phyloP scores from a whole-genome alignment of 2,888 invertebrate species.

The Tachystola acroxantha region DNA sequence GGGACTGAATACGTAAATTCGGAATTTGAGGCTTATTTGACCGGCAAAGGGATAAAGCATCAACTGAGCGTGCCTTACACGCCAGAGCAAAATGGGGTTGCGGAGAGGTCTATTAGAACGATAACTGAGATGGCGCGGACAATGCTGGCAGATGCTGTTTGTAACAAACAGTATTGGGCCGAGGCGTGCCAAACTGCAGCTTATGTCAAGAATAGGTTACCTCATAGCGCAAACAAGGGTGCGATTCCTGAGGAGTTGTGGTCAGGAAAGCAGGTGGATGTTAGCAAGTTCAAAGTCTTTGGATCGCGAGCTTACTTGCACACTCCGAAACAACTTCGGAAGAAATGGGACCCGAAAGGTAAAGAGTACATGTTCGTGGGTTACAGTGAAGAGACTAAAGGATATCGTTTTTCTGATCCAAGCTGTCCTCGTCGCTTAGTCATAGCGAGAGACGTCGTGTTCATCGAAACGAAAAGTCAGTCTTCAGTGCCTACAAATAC shows the following conservation, averaged over 20 bases:
- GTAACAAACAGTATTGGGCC: constrained; percentile 10
- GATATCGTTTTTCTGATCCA: constrained; percentile 11
- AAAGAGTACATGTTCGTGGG: constrained; percentile 11
- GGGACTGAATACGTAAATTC: not conserved
- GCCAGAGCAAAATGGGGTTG: constrained; percentile 13
- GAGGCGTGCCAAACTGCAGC: constrained; percentile 9
- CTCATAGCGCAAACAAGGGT: constrained; percentile 9
- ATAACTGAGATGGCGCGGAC: constrained; percentile 12
- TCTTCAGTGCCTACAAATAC: too few species aligned
- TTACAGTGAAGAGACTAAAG: constrained; percentile 14
- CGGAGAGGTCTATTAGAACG: constrained; percentile 9
- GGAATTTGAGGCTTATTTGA: constrained; percentile 1
- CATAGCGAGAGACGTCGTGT: constrained; percentile 16
- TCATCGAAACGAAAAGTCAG: constrained; percentile 13
- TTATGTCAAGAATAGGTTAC: constrained; percentile 9
- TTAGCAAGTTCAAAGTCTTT: constrained; percentile 12
- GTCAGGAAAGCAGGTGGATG: constrained; percentile 10
- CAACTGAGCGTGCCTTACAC: constrained; percentile 6
- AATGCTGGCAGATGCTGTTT: constrained; percentile 9
- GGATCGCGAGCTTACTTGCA: constrained; percentile 14
- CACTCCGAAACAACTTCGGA: constrained; percentile 12
- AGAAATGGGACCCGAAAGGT: constrained; percentile 14
- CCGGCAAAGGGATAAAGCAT: constrained; percentile 3
- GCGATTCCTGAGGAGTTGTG: constrained; percentile 17
- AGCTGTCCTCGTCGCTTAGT: constrained; percentile 13